A percentile compares a stretch with the other conserved stretches of the same genome.
Evolutionary conservation across 1,140 invertebrate species (phyloP).

Genomic region (Drosophila prosaltans): DNA sequence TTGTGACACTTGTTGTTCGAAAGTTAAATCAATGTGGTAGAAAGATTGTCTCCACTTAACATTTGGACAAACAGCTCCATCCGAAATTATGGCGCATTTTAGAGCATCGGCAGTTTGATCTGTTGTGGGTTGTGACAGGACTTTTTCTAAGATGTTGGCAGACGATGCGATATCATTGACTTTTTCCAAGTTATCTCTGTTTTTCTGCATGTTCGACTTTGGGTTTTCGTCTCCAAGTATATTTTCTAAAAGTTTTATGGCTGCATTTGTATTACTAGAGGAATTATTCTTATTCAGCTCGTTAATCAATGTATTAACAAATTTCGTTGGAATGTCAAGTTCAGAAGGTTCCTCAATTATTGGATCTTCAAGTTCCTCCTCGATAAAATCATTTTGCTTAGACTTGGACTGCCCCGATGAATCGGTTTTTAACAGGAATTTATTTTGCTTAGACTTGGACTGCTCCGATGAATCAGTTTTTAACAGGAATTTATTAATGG

Average conservation of each 20-base stretch:
- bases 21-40: constrained; percentile 34
- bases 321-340: not conserved
- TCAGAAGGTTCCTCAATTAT: not conserved
- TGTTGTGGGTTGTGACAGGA: not conserved
- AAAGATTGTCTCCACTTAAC: constrained; percentile 58
- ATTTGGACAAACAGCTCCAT: constrained; percentile 37
- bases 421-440: not conserved
- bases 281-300: not conserved
- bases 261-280: not conserved
- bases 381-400: not conserved
- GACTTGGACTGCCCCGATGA: not conserved
- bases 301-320: not conserved
- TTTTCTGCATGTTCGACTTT: too few relatives aligned
- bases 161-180: not conserved
- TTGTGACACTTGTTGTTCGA: constrained; percentile 54
- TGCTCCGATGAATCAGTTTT: not conserved
- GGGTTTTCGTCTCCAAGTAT: not conserved
- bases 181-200: not conserved
- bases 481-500: not conserved
- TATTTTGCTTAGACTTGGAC: not conserved
- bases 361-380: not conserved
- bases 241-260: constrained; percentile 6
- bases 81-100: not conserved
- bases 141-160: too few relatives aligned
- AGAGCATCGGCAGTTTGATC: constrained; percentile 9